Evolutionary conservation across 1,140 invertebrate genomes (phyloP).

Genomic region (Solenopsis fugax): DNA sequence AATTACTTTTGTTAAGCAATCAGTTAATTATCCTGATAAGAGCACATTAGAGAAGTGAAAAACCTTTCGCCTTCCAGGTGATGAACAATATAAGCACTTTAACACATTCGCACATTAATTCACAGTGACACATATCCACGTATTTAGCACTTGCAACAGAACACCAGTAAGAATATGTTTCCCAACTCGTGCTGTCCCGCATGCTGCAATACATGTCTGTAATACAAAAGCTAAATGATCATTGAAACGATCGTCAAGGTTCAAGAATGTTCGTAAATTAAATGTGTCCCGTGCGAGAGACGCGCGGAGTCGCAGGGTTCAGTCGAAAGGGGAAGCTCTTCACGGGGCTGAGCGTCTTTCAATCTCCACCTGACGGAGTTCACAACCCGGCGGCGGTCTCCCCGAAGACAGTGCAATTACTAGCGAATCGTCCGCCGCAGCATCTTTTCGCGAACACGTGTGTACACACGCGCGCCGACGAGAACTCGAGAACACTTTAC

Average conservation of each 20-base stretch:
- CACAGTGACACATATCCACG: constrained; percentile 5
- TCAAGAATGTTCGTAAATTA: not conserved
- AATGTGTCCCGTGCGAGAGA: not conserved
- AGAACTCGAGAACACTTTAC: constrained; percentile 52
- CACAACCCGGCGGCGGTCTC: not conserved
- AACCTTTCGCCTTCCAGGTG: constrained; percentile 22
- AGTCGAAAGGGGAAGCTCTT: not conserved
- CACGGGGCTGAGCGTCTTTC: not conserved
- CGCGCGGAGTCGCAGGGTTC: not conserved
- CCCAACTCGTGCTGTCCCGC: not conserved
- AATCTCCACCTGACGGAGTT: constrained; percentile 23
- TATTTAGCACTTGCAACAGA: constrained; percentile 31
- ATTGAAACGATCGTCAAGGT: not conserved
- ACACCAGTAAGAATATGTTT: not conserved
- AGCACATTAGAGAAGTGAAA: constrained; percentile 6
- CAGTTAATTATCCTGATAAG: not conserved
- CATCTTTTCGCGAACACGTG: constrained; percentile 28
- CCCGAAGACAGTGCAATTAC: constrained; percentile 50
- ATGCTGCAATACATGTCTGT: not conserved
- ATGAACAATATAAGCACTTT: constrained; percentile 29
- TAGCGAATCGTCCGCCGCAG: constrained; percentile 29
- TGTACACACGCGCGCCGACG: constrained; percentile 35
- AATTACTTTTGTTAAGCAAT: not conserved
- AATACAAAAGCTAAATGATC: not conserved
- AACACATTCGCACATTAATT: constrained; percentile 36